These are phyloP conservation scores for Anorthoa munda DNA, from an alignment of 2,888 invertebrate genomes.

Conservation along the genomic window DNA sequence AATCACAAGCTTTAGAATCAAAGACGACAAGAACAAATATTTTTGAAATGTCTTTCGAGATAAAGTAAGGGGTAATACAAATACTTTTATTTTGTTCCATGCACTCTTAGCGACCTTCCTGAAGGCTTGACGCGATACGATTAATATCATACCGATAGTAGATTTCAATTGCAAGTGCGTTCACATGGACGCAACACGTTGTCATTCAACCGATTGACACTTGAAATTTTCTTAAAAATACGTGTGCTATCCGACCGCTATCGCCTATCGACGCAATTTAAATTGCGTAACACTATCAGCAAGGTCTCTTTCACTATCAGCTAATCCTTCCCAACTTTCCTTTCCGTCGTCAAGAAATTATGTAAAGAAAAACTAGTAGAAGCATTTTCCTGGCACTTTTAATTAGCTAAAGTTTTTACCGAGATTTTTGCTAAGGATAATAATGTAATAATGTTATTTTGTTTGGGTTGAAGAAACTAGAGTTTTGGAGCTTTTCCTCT, in stretches of 20 bases:
- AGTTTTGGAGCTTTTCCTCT: constrained; percentile 5
- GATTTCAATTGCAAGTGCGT: too few species aligned
- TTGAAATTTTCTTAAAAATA: too few species aligned
- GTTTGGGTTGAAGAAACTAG: constrained; percentile 23
- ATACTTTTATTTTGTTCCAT: constrained; percentile 3
- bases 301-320: neutral
- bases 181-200: too few species aligned
- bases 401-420: constrained; percentile 21
- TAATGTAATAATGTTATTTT: constrained; percentile 37
- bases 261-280: too few species aligned
- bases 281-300: too few species aligned
- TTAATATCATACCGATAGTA: too few species aligned
- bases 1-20: constrained; percentile 7
- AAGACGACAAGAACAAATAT: neutral
- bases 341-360: constrained; percentile 15
- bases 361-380: constrained; percentile 11
- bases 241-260: too few species aligned
- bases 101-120: neutral
- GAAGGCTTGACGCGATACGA: too few species aligned
- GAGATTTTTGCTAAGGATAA: constrained; percentile 17
- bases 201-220: too few species aligned
- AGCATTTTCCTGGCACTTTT: constrained; percentile 5
- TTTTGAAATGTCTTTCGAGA: constrained; percentile 12
- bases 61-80: neutral
- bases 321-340: neutral